Percentiles rank a stretch among this genome's conserved stretches.
Evolutionary conservation across 2,888 invertebrate species (phyloP).

Genomic region (Zhuqinia jingwanae): DNA sequence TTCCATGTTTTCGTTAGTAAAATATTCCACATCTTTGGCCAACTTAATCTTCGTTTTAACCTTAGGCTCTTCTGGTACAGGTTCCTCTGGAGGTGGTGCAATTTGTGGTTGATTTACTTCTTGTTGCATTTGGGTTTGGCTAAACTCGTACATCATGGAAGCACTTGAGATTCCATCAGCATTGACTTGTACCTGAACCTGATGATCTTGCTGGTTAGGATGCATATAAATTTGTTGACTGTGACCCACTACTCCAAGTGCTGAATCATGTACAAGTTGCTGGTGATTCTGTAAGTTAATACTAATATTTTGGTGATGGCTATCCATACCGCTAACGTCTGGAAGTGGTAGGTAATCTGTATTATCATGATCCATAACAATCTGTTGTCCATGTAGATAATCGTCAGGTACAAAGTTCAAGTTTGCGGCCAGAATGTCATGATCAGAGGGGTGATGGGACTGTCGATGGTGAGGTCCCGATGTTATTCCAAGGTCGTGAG

Average conservation of each 20-base stretch:
- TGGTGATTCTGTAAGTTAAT: constrained; percentile 5
- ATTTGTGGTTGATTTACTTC: neutral
- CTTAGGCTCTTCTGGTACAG: constrained; percentile 3
- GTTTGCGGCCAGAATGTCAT: constrained; percentile 55
- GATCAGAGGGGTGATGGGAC: constrained; percentile 48
- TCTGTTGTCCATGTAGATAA: constrained; percentile 56
- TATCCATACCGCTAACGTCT: constrained; percentile 22
- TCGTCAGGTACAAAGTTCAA: constrained; percentile 58
- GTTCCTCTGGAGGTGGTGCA: neutral
- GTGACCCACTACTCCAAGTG: neutral
- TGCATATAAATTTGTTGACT: constrained; percentile 46
- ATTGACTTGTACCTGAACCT: constrained; percentile 11
- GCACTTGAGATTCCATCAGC: neutral
- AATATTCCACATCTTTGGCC: constrained; percentile 73
- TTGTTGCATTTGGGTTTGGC: neutral
- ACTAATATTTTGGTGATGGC: no score
- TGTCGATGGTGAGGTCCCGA: constrained; percentile 19
- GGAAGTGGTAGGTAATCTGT: constrained; percentile 37
- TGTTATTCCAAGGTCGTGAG: constrained; percentile 32
- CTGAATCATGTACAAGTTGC: neutral
- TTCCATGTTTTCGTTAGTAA: constrained; percentile 71
- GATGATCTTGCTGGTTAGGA: neutral
- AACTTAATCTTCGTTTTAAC: constrained; percentile 47
- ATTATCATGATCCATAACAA: constrained; percentile 39
- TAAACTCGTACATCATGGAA: constrained; percentile 5